Percentiles rank a stretch among this genome's conserved stretches.
These are phyloP conservation scores for Trichogramma dendrolimi DNA, from an alignment of 2,888 invertebrate genomes.

Conservation along the genomic window DNA sequence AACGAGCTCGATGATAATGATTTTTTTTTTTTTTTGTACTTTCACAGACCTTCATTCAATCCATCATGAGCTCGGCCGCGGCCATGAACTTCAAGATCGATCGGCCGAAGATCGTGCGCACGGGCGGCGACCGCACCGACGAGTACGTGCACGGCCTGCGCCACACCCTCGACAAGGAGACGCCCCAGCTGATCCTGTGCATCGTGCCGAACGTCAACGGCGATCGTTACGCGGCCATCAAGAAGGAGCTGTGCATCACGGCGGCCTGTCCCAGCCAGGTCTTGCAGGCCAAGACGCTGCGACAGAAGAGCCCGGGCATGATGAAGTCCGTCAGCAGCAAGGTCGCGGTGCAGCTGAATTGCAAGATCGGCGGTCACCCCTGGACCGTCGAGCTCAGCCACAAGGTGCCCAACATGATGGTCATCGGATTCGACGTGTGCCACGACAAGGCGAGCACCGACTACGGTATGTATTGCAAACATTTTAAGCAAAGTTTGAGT, in stretches of 20 bases:
- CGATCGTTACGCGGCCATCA: slow-evolving; percentile 77
- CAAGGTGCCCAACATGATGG: slow-evolving; percentile 67
- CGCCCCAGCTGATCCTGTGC: slow-evolving; percentile 64
- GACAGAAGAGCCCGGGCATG: slow-evolving; percentile 57
- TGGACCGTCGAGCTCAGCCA: slow-evolving; percentile 73
- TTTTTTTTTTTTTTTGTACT: background rate
- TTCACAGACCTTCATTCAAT: slow-evolving; percentile 28
- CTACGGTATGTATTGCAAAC: slow-evolving; percentile 51
- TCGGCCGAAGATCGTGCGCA: no score
- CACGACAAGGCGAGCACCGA: slow-evolving; percentile 66
- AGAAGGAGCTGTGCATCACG: slow-evolving; percentile 76
- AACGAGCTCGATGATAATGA: background rate
- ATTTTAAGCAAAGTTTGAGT: background rate
- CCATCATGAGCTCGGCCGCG: slow-evolving; percentile 17
- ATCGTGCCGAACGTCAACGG: slow-evolving; percentile 65
- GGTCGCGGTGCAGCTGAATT: slow-evolving; percentile 88
- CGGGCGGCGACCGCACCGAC: no score
- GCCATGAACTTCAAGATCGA: slow-evolving; percentile 31
- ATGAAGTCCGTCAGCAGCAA: slow-evolving; percentile 82
- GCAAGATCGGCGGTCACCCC: slow-evolving; percentile 86
- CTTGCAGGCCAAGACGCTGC: slow-evolving; percentile 56
- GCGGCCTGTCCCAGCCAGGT: slow-evolving; percentile 68
- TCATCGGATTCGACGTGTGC: slow-evolving; percentile 83
- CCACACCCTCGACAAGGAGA: slow-evolving; percentile 43
- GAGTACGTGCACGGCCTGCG: slow-evolving; percentile 25